Evolutionary conservation across 2,888 invertebrate genomes (phyloP), one percentile per base, ranked within the genome.

Genomic region (Agriotes lineatus): DNA sequence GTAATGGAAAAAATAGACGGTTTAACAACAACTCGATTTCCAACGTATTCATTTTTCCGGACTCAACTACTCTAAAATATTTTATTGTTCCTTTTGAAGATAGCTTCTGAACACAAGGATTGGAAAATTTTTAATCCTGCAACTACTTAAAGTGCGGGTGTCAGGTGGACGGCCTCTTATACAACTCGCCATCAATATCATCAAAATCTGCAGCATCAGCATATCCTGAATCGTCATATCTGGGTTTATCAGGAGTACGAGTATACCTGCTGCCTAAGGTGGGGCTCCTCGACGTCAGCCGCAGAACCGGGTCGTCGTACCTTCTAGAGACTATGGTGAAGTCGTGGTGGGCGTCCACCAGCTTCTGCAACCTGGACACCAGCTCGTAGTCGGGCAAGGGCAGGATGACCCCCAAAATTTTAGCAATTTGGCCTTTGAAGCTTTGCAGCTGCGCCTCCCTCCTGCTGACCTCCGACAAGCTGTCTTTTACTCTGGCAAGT

Each of bases 341-440:
- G 85, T 95, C 95, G 77, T 94, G 92, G 82, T 95, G 94, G 0
- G 95, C 95, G 74, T 94, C 92, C 57, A 94, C 93, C 74, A 95
- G 85, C 82, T 94, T 94, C 83, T 95, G 94, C 20, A 95, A 86
- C 0, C 94, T 85, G 18, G 87, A 85, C 69, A 90, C 86, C 35
- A 90, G 83, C 79, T 90, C 90, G 79, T 89, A 89, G 78, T 88
- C 87, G 2, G 88, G 87, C 72, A 88, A 86, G 44, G 88, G 88
- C 30, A 82, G 67, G 2, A 85, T 84, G 50, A 88, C 85, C 0
- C 88, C 88, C 9, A 89, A 79, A 57, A 89, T 83, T 78, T 88
- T 88, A 30, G 86, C 87, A 3, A 89, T 83, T 19, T 88, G 87
- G 69, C 85, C 83, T 63, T 89, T 90, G 80, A 96, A 93, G 79